Base-by-base conservation (phyloP, 2,888 invertebrate genomes). In the Girardia tigrina region DNA sequence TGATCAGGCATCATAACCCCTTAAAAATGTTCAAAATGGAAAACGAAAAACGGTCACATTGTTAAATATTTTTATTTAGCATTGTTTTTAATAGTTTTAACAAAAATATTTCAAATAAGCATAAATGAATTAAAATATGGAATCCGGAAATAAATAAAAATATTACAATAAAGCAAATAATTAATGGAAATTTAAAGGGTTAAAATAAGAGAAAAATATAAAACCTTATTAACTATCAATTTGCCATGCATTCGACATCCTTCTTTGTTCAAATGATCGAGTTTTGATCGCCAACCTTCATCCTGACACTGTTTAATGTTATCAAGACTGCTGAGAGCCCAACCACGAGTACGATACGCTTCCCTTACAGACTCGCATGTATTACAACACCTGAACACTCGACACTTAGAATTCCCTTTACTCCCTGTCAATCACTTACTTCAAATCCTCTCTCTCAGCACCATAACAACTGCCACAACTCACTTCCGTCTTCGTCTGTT, bases 201-300 rank as follows among this genome's bases (percentile, higher is more conserved):
- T n/a, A n/a, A n/a, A n/a, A n/a, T n/a, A n/a, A n/a, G n/a, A n/a
- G n/a, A n/a, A n/a, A n/a, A n/a, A n/a, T n/a, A n/a, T n/a, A n/a
- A n/a, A 4, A 75, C 92, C 85, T 94, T 88, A 82, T 94, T 94
- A 0, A 97, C 95, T 86, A 92, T 90, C 85, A 97, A 88, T 80
- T 90, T 90, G 0, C 97, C 97, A 86, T 91, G 93, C 78, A 97
- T 89, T 81, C 93, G 90, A 83, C 98, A 98, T 0, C 97, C 97
- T 86, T 98, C 94, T 16, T 77, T 29, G 16, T 28, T 28, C 6
- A 70, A 77, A 12, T 26, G 23, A 23, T 72, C 23, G 27, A 75
- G 20, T 70, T 71, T 75, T 1, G 26, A 26, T 28, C 16, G 23
- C 75, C 70, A 71, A n/a, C 75, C 75, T 4, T 89, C 88, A 82